Conservation (phyloP, 2,113 vertebrate genomes). For the Hystrix cristata region DNA sequence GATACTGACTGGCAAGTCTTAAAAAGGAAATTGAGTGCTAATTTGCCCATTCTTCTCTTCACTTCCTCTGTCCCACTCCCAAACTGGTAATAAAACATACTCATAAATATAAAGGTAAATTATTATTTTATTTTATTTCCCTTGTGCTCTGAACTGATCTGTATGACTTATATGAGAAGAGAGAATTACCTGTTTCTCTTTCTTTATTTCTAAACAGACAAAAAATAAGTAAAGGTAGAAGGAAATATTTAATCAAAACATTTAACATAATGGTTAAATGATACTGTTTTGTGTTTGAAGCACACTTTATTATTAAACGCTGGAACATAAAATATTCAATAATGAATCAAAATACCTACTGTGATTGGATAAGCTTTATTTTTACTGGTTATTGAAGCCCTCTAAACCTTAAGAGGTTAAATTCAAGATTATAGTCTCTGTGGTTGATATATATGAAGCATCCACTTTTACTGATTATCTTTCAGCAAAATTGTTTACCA, state of each 20-base stretch:
- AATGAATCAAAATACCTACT: neutral
- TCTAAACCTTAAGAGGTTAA: neutral
- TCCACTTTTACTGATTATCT: neutral
- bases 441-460: neutral
- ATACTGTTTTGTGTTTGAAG: neutral
- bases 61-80: neutral
- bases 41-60: neutral
- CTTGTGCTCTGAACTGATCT: neutral
- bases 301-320: neutral
- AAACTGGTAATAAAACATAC: neutral
- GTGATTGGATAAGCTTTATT: neutral
- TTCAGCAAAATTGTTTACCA: neutral
- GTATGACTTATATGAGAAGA: neutral
- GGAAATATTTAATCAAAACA: neutral
- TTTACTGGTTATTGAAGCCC: neutral
- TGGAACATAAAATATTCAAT: neutral
- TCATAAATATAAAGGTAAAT: neutral
- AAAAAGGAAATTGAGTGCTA: neutral
- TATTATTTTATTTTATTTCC: neutral
- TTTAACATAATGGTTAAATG: neutral
- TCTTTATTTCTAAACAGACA: slow-evolving; percentile 23
- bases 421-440: neutral
- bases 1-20: neutral
- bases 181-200: neutral
- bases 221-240: neutral